Evolutionary conservation across 2,797 vertebrate genomes (phyloP).

Genomic region (Gambelia wislizenii): DNA sequence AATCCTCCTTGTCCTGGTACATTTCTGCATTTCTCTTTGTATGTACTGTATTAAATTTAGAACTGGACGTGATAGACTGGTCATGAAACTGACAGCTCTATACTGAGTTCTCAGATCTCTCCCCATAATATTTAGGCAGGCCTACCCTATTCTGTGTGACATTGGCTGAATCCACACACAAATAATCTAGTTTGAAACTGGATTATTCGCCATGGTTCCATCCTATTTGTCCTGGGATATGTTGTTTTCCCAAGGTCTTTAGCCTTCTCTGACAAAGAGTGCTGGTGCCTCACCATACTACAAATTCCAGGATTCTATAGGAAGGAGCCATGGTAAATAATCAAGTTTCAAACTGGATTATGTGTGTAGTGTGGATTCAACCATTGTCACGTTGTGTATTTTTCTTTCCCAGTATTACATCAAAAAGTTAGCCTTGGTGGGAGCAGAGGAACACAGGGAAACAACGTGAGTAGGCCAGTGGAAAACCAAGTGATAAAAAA

Average conservation of each 20-base stretch:
- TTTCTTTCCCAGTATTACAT: background rate
- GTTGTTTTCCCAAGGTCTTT: too few relatives aligned
- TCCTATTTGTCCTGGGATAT: too few relatives aligned
- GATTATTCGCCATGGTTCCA: too few relatives aligned
- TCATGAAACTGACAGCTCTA: background rate
- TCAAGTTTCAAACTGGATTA: too few relatives aligned
- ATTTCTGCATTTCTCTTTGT: background rate
- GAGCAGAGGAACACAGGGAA: background rate
- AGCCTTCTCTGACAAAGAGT: too few relatives aligned
- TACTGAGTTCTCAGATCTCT: background rate
- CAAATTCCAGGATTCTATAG: too few relatives aligned
- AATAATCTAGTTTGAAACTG: too few relatives aligned
- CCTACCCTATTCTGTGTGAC: background rate
- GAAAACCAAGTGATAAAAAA: background rate
- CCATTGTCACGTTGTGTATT: rapidly evolving
- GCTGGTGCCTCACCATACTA: too few relatives aligned
- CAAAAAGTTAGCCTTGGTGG: background rate
- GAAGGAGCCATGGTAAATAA: too few relatives aligned
- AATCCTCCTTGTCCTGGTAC: background rate
- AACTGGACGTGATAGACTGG: background rate
- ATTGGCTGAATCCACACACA: too few relatives aligned
- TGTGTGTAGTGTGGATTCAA: too few relatives aligned
- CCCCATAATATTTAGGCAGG: background rate
- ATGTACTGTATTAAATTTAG: background rate
- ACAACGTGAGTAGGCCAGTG: background rate